These are phyloP conservation scores for Dasysyrphus tricinctus DNA, from an alignment of 2,888 invertebrate species.

Conservation along the genomic window DNA sequence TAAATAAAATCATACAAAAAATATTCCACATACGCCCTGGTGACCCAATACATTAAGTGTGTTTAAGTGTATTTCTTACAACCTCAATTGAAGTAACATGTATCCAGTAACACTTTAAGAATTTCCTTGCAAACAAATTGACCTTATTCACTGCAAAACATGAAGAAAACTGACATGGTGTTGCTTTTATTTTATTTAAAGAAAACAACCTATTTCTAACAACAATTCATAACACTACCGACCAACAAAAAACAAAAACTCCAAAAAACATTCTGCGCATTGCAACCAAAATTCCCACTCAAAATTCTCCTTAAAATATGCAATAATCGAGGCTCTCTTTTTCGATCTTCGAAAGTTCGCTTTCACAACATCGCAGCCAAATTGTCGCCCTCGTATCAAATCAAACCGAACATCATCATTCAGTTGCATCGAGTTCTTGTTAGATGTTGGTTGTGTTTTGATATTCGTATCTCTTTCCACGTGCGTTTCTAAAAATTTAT, in stretches of 20 bases:
- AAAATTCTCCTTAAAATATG: slow-evolving; percentile 42
- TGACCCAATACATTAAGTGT: neutral
- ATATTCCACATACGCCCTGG: slow-evolving; percentile 17
- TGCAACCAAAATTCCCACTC: slow-evolving; percentile 7
- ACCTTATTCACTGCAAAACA: neutral
- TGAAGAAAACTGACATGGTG: neutral
- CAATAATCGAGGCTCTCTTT: slow-evolving; percentile 10
- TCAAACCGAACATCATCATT: slow-evolving; percentile 46
- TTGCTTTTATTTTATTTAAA: neutral
- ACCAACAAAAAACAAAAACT: neutral
- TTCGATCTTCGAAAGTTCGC: slow-evolving; percentile 66
- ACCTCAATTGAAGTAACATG: neutral
- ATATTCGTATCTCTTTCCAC: slow-evolving; percentile 60
- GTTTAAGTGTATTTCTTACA: neutral
- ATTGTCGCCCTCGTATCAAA: slow-evolving; percentile 25
- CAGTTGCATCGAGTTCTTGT: slow-evolving; percentile 71
- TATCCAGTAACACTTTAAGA: neutral
- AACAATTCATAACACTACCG: neutral
- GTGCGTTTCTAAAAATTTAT: slow-evolving; percentile 66
- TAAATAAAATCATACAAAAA: neutral
- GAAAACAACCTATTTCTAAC: neutral
- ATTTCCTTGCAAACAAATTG: neutral
- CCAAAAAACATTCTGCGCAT: slow-evolving; percentile 18
- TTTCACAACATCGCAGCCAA: slow-evolving; percentile 19
- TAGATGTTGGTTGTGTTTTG: slow-evolving; percentile 54